A percentile compares a stretch with the other conserved stretches of the same genome.
Evolutionary conservation across 2,888 invertebrate genomes (phyloP).

Genomic region (Drosophila neutralis): DNA sequence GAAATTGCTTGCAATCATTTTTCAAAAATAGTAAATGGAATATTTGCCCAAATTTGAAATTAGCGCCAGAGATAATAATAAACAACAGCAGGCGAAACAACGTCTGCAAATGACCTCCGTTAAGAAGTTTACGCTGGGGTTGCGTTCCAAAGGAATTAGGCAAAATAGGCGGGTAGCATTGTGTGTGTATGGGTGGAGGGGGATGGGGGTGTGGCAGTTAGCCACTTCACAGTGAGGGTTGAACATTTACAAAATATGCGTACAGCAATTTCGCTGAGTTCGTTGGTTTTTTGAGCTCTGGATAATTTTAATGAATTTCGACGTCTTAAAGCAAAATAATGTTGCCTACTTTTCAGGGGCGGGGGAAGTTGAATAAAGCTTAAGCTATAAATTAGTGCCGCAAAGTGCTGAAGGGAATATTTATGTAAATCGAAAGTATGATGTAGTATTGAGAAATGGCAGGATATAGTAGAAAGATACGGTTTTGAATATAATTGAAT

Average conservation of each 20-base stretch:
- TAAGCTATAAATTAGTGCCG: constrained; percentile 13
- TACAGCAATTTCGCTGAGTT: constrained; percentile 56
- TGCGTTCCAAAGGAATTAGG: constrained; percentile 24
- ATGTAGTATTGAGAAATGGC: background rate
- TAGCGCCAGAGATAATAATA: constrained; percentile 75
- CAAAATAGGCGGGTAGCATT: background rate
- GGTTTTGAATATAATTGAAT: no score
- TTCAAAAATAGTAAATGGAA: constrained; percentile 81
- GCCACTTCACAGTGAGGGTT: constrained; percentile 33
- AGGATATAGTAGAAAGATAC: background rate
- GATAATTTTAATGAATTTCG: constrained; percentile 68
- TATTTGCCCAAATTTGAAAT: constrained; percentile 77
- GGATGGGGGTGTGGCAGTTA: background rate
- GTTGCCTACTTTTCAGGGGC: constrained; percentile 47
- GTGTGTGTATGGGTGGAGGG: background rate
- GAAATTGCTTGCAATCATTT: constrained; percentile 82
- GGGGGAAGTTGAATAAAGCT: background rate
- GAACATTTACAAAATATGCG: constrained; percentile 75
- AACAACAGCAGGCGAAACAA: constrained; percentile 67
- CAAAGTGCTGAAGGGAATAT: constrained; percentile 3
- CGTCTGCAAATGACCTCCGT: constrained; percentile 24
- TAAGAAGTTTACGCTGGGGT: constrained; percentile 15
- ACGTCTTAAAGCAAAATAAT: constrained; percentile 57
- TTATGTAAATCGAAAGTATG: background rate
- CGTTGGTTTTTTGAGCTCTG: constrained; percentile 30